Conservation (phyloP, 2,888 invertebrate species). For the Dendrolimus houi region DNA sequence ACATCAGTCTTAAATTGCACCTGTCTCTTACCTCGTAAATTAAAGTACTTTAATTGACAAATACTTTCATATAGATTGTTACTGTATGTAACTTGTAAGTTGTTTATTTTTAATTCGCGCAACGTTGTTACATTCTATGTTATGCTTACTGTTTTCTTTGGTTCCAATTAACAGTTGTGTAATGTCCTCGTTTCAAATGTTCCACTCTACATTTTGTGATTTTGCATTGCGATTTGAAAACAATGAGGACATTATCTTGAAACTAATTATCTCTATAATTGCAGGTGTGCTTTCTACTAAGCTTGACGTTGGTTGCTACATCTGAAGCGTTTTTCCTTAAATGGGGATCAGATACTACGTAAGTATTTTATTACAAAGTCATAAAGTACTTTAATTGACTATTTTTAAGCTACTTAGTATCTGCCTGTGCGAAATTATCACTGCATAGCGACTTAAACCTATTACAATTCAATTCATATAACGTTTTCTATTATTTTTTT, state of each 20-base stretch:
- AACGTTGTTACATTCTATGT: neutral
- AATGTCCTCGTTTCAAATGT: neutral
- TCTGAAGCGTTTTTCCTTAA: slow-evolving; percentile 71
- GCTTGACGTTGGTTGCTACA: slow-evolving; percentile 51
- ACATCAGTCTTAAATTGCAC: too few species aligned
- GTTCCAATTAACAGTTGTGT: neutral
- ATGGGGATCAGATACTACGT: slow-evolving; percentile 72
- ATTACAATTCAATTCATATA: slow-evolving; percentile 1
- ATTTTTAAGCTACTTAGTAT: too few species aligned
- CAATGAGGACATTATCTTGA: neutral
- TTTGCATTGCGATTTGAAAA: neutral
- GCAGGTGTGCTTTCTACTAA: slow-evolving; percentile 55
- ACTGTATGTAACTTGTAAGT: neutral
- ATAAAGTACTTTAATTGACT: too few species aligned
- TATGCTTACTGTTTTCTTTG: neutral
- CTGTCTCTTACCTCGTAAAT: neutral
- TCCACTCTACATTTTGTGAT: neutral
- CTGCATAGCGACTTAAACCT: slow-evolving; percentile 1
- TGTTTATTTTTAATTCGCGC: neutral
- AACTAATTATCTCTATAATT: slow-evolving; percentile 21
- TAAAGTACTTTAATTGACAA: neutral
- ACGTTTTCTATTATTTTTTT: too few species aligned
- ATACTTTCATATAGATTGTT: neutral
- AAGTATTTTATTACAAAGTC: slow-evolving; percentile 25
- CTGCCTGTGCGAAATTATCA: too few species aligned